Evolutionary conservation across 2,797 vertebrate species (phyloP).

Genomic region (Bucorvus abyssinicus): DNA sequence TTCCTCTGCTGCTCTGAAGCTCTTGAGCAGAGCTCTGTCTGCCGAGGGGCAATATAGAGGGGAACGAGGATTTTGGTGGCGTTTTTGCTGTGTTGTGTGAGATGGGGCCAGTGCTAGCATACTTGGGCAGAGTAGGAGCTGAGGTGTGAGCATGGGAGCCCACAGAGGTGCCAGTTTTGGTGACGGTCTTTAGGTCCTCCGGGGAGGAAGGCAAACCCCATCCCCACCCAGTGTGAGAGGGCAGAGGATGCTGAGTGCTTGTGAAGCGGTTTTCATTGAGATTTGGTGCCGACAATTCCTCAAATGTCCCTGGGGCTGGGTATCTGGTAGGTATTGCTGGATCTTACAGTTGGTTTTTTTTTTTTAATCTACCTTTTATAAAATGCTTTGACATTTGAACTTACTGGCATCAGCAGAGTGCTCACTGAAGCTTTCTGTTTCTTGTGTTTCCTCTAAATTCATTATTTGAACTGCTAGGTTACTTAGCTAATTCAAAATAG

Average conservation of each 20-base stretch:
- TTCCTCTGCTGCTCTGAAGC: neutral
- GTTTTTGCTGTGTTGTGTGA: neutral
- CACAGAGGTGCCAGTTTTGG: neutral
- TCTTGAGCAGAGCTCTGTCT: neutral
- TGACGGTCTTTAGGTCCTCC: neutral
- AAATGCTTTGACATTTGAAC: neutral
- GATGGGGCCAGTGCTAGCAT: fast-evolving
- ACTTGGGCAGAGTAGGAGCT: neutral
- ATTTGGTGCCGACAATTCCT: neutral
- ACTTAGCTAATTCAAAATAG: neutral
- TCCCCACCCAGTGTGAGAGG: neutral
- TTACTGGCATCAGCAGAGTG: neutral
- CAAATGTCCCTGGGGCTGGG: neutral
- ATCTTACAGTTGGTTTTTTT: neutral
- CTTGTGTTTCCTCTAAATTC: slow-evolving; percentile 15
- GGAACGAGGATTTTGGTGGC: neutral
- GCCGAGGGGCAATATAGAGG: neutral
- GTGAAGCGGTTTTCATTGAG: neutral
- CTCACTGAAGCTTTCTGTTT: neutral
- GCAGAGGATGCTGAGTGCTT: neutral
- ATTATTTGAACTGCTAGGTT: neutral
- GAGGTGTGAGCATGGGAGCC: neutral
- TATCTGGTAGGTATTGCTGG: neutral
- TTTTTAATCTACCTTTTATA: neutral
- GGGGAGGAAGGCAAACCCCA: neutral